phyloP scores from a whole-genome alignment of 2,113 vertebrate species.

The Rostratula benghalensis region DNA sequence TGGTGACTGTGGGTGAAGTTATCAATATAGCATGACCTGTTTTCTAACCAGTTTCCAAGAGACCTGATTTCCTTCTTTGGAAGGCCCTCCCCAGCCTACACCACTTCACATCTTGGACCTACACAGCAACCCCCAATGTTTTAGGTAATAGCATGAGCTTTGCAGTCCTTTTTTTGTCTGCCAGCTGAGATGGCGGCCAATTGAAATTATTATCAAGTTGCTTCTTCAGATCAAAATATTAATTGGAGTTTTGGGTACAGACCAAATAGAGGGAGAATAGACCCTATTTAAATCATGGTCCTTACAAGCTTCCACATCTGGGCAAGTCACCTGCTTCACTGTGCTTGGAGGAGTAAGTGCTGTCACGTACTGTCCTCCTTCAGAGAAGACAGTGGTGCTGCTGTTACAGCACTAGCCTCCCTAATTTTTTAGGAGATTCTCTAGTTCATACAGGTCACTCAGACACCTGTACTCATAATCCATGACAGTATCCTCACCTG shows the following conservation, averaged over 20 bases:
- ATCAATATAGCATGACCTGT: neutral
- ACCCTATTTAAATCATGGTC: neutral
- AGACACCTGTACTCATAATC: neutral
- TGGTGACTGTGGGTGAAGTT: neutral
- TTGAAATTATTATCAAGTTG: neutral
- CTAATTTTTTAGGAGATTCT: neutral
- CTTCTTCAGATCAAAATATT: neutral
- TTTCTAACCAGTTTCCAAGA: neutral
- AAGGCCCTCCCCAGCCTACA: neutral
- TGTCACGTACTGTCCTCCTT: neutral
- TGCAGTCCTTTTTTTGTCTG: neutral
- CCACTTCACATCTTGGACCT: neutral
- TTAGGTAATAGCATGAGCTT: neutral
- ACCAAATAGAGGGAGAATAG: neutral
- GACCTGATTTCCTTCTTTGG: neutral
- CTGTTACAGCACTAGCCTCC: neutral
- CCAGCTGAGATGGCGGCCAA: neutral
- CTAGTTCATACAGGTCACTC: neutral
- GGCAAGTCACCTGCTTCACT: neutral
- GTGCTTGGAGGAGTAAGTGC: neutral
- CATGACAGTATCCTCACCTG: neutral
- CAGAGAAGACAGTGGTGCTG: neutral
- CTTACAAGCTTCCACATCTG: neutral
- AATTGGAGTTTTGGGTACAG: neutral
- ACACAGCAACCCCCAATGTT: neutral